Base-by-base conservation (phyloP, 2,888 invertebrate genomes). In the Drosophila vallismaia region DNA sequence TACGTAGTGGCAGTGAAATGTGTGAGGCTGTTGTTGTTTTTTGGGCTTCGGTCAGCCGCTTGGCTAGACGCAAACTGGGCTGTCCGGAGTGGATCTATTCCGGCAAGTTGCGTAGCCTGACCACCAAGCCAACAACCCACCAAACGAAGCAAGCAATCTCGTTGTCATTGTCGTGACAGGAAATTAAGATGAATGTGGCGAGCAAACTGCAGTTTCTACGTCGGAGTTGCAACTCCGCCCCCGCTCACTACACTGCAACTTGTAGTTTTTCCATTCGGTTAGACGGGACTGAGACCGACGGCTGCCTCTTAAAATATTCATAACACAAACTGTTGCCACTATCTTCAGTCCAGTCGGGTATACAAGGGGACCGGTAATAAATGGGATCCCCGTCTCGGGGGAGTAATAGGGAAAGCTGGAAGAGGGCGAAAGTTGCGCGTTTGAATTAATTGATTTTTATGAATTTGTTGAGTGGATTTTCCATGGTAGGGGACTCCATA, bases 111-210 rank as follows among this genome's bases (percentile, higher is more conserved):
- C 19, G 14, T 19, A 8, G 12, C n/a, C n/a, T 12, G 45, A 29
- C 42, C 33, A 68, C 57, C 55, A 24, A 51, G 49, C 45, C 56
- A 44, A 44, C 31, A 40, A 50, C 52, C 69, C 62, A 48, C 69
- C 38, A 38, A 36, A 31, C 59, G 50, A 51, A 54, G 50, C 62
- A 55, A 62, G 62, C 68, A 80, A 70, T 79, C 74, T 79, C 79
- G 81, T 84, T 86, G 86, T 86, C 87, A 85, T 83, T 83, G 86
- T 80, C 86, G 76, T 85, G 85, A 85, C 85, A 85, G 85, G 85
- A 85, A 85, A 85, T 85, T 85, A 85, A 85, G 85, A 85, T 85
- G 85, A 87, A 85, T 85, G 85, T 85, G 85, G 86, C 79, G 80
- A 86, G 76, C 86, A 82, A 86, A 83, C 82, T 82, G 80, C 75